Evolutionary conservation across 1,140 invertebrate species (phyloP).

Genomic region (Drosophila prosaltans): DNA sequence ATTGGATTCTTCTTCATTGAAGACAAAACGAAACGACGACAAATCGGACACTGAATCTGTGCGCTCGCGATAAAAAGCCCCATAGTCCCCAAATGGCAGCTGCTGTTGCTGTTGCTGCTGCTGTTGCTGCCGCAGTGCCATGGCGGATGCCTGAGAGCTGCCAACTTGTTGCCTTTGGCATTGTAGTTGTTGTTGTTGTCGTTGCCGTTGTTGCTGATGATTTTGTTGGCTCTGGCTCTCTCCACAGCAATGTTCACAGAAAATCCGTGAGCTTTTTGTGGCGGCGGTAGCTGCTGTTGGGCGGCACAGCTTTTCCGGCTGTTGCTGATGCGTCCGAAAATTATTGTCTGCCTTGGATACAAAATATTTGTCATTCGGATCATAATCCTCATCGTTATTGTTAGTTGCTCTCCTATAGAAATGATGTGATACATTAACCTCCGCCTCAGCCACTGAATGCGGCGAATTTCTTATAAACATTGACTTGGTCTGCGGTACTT

Average conservation of each 20-base stretch:
- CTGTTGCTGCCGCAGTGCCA: slow-evolving; percentile 20
- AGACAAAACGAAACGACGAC: slow-evolving; percentile 82
- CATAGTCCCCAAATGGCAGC: slow-evolving; percentile 56
- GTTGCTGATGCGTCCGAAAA: slow-evolving; percentile 33
- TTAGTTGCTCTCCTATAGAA: slow-evolving; percentile 19
- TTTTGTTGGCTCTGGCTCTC: slow-evolving; percentile 55
- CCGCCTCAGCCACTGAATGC: slow-evolving; percentile 1
- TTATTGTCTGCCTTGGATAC: slow-evolving; percentile 32
- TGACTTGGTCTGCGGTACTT: neutral
- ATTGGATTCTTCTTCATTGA: slow-evolving; percentile 69
- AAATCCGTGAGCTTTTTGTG: slow-evolving; percentile 67
- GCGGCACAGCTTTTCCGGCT: slow-evolving; percentile 40
- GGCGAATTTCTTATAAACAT: slow-evolving; percentile 10
- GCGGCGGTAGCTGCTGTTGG: slow-evolving; percentile 39
- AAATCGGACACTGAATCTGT: slow-evolving; percentile 80
- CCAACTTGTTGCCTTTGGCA: slow-evolving; percentile 48
- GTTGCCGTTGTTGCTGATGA: neutral
- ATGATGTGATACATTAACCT: slow-evolving; percentile 4
- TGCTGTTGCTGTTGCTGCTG: slow-evolving; percentile 35
- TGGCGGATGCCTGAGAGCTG: slow-evolving; percentile 42
- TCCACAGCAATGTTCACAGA: slow-evolving; percentile 77
- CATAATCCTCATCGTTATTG: slow-evolving; percentile 43
- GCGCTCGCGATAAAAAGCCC: slow-evolving; percentile 55
- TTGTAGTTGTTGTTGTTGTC: neutral
- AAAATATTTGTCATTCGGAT: slow-evolving; percentile 56